Base-by-base conservation (phyloP, 1,140 invertebrate species). In the Zaprionus inermis region DNA sequence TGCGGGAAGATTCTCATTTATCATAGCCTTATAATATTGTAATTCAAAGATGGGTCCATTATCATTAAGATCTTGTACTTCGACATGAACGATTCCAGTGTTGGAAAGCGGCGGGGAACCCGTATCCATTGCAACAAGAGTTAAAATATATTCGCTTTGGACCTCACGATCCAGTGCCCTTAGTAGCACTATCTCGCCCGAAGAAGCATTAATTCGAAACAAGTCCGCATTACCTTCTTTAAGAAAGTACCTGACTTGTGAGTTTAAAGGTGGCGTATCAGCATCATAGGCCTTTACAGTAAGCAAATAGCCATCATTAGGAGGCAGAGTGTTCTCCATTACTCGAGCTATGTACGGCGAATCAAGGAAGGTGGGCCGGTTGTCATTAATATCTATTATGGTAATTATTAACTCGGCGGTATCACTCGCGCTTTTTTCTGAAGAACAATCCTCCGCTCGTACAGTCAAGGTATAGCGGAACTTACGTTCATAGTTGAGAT, bases 61-160 rank as follows among this genome's bases (percentile, higher is more conserved):
- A 92, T 99, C 98, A 92, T 99, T 99, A 32, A 98, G 95, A 91
- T 99, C 98, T 92, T 97, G 95, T 5, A 99, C 97, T 52, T 97
- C 93, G 38, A 99, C 95, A 78, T 94, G 95, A 2, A 99, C 95
- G 36, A 96, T 96, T 36, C 97, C 97, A 1, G 97, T 96, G 57
- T 97, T 97, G 14, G 97, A 98, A 20, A 98, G 93, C 2, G 97
- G 96, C 18, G 97, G 97, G 16, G 96, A 97, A 64, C 97, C 97
- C 73, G 96, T 97, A 94, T 98, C 97, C 96, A 98, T 98, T 54
- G 97, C 97, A 41, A 97, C 96, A 32, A 98, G 93, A 1, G 96
- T 96, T 52, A 98, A 93, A 10, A 95, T 95, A 91, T 98, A 98
- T 92, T 97, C 96, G 34, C 95, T 93, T 86, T 97, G 95, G 51